Base-by-base conservation (phyloP, 2,888 invertebrate genomes). In the Elegia similella region DNA sequence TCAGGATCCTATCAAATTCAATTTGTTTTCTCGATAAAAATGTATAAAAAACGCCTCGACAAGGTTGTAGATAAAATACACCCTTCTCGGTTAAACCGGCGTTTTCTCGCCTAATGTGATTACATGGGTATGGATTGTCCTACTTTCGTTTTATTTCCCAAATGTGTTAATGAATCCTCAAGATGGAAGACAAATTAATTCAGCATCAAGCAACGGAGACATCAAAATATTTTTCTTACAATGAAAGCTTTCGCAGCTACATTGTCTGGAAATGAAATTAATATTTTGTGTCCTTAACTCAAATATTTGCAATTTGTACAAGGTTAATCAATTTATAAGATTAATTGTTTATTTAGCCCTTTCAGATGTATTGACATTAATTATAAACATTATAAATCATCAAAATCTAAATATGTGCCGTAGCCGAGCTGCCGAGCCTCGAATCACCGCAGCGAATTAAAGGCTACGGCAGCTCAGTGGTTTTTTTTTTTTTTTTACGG, bases 161-260 rank as follows among this genome's bases (percentile, higher is more conserved):
- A 72, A 76, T 70, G 75, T 73, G 72, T 72, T 76, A 78, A 78
- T 75, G 75, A 78, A 68, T 69, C 66, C 70, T 61, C 60, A 64
- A 67, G 70, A 70, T 69, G 66, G 63, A 65, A 68, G 62, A 65
- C 67, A 67, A 73, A 78, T 78, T 73, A 78, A 72, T 62, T 64
- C 55, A 53, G 30, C 43, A 32, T 10, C 42, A 10, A 52, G 47
- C 57, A 48, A 50, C 43, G 55, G 54, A 57, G 55, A 54, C 47
- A 54, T 7, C 15, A 38, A 34, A 15, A 42, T 42, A 30, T 53
- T 47, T 47, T 38, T 38, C 3, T 10, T 2, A 7, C 30, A 15
- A 10, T 29, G n/a, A n/a, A n/a, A n/a, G n/a, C 23, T 30, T 34
- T 10, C 8, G 12, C 23, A 23, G 23, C 23, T 23, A 23, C 23